Percentiles rank a stretch among this genome's conserved stretches.
phyloP scores from a whole-genome alignment of 2,797 vertebrate species.

The Rhodeus uyekii region DNA sequence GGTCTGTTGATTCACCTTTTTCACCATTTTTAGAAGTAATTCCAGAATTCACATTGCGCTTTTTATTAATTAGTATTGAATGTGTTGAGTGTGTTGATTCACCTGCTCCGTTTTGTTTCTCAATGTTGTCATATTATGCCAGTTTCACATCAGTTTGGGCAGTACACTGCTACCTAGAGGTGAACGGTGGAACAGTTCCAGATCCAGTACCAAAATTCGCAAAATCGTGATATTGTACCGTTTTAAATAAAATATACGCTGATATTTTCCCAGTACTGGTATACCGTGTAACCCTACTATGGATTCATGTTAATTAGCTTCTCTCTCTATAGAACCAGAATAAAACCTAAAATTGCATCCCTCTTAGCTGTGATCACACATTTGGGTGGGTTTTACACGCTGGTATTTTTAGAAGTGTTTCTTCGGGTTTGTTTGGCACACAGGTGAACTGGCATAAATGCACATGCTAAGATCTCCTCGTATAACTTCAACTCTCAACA shows the following conservation, averaged over 20 bases:
- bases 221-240: neutral
- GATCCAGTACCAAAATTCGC: neutral
- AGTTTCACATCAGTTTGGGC: neutral
- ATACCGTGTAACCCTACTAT: neutral
- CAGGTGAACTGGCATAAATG: neutral
- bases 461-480: conserved; percentile 3
- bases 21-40: neutral
- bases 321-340: conserved; percentile 10
- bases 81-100: neutral
- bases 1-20: neutral
- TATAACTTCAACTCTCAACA: neutral
- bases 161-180: neutral
- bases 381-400: conserved; percentile 5
- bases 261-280: neutral
- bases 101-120: neutral
- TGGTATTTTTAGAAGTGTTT: conserved; percentile 12
- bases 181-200: neutral
- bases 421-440: neutral
- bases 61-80: neutral
- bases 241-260: neutral
- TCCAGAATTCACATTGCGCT: neutral
- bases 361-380: conserved; percentile 18
- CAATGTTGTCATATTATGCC: neutral
- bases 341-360: neutral
- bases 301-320: conserved; percentile 28